Base-by-base conservation (phyloP, 1,140 invertebrate genomes). In the Conus betulinus region DNA sequence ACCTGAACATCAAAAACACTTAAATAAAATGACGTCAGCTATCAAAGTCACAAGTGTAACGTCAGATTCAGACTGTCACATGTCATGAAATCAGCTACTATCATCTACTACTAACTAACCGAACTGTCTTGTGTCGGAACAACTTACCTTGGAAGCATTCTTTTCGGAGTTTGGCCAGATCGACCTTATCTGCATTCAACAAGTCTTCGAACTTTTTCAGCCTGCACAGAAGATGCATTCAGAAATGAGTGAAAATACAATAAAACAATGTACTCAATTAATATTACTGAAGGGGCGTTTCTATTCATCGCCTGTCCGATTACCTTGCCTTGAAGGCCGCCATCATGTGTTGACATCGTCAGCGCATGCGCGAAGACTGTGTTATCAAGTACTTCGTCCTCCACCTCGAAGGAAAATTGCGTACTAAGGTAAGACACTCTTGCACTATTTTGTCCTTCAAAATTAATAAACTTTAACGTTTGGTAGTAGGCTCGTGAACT, bases 291-390 rank as follows among this genome's bases (percentile, higher is more conserved):
- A 87, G 74, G 85, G 88, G 90, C 88, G 90, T 88, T 88, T 88
- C 90, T 79, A 23, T 53, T 81, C 67, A 20, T n/a, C 83, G n/a
- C n/a, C 67, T 76, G 87, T 87, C 71, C 76, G 78, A 86, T 63
- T 55, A 92, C 91, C 91, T 92, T 76, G 91, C 91, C 84, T 90
- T 91, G 89, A 91, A 90, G 79, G 91, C 91, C 87, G 91, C 91
- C 91, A 92, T 92, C 84, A 90, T 90, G 71, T 90, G 89, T 92
- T 91, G 91, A 91, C 90, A 89, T 88, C 79, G 23, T 84, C 4
- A 52, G 71, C 87, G 88, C 91, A 89, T 85, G 88, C 87, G 89
- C 71, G 67, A 27, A 51, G 15, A 60, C 57, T 15, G 57, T 60
- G 1, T 1, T 11, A 15, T 60, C 15, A 8, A 60, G 57, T 60